These are phyloP conservation scores for Popillia japonica DNA, from an alignment of 1,140 invertebrate genomes.

Conservation along the genomic window DNA sequence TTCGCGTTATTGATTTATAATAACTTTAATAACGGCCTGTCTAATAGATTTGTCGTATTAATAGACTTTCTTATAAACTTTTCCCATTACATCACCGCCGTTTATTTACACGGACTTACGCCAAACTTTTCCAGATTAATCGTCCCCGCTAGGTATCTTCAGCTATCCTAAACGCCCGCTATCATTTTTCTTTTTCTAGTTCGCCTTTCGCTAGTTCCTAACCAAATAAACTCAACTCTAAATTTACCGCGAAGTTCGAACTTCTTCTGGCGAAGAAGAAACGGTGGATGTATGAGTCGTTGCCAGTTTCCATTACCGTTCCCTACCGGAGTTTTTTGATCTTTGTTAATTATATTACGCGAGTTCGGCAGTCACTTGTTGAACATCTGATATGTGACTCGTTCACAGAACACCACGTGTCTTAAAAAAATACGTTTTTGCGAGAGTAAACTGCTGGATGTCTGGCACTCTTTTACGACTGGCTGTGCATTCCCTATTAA, in stretches of 20 bases:
- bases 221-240: conserved; percentile 25
- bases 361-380: conserved; percentile 16
- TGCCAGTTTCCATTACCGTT: conserved; percentile 6
- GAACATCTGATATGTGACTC: background rate
- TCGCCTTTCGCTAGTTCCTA: conserved; percentile 2
- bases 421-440: background rate
- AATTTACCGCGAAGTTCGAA: conserved; percentile 10
- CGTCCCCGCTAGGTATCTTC: background rate
- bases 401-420: background rate
- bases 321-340: conserved; percentile 17
- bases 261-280: background rate
- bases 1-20: background rate
- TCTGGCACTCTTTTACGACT: background rate
- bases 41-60: conserved; percentile 7
- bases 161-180: background rate
- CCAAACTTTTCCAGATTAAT: conserved; percentile 15
- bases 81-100: background rate
- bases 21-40: conserved; percentile 7
- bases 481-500: background rate
- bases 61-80: conserved; percentile 19
- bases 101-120: conserved; percentile 14
- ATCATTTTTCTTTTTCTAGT: background rate
- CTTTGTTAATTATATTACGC: conserved; percentile 14
- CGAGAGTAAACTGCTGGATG: background rate
- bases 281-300: background rate